Conservation (phyloP, 37 sponge, comb jelly and placozoan species). For the Lycopodina hypogea region DNA sequence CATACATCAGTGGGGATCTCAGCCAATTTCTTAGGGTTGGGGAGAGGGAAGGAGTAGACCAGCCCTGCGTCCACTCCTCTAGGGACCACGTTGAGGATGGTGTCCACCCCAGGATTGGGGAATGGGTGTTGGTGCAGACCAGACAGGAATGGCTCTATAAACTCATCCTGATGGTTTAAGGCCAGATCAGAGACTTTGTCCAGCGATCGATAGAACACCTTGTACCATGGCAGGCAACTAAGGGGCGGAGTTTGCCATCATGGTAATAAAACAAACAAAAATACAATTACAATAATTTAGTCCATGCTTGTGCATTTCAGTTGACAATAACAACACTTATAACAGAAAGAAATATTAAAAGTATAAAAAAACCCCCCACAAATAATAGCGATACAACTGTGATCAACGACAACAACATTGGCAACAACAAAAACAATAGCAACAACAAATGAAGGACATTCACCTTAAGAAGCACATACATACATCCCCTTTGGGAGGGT, state of each 20-base stretch:
- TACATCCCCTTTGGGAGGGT: conserved; percentile 34
- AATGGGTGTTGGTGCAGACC: conserved; percentile 37
- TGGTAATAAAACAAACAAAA: background rate
- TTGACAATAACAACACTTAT: too few species aligned
- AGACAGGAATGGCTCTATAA: conserved; percentile 44
- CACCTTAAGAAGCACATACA: conserved; percentile 62
- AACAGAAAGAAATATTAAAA: background rate
- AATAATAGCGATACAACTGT: too few species aligned
- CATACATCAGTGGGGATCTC: conserved; percentile 76
- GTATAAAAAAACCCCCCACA: too few species aligned
- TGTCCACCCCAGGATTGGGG: conserved; percentile 26
- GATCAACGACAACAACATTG: too few species aligned
- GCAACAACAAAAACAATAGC: too few species aligned
- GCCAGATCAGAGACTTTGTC: conserved; percentile 55
- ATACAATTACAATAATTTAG: too few species aligned
- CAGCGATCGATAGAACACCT: conserved; percentile 67
- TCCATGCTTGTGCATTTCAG: background rate
- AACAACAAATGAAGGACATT: background rate
- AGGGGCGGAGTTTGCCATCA: background rate
- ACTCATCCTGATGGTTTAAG: conserved; percentile 45
- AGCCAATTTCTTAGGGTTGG: conserved; percentile 53
- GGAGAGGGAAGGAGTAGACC: conserved; percentile 53
- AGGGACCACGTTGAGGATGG: conserved; percentile 42
- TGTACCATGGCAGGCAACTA: conserved; percentile 80
- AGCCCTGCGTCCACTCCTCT: conserved; percentile 23